phyloP scores from a whole-genome alignment of 2,113 vertebrate genomes.

The Myotis lucifugus region DNA sequence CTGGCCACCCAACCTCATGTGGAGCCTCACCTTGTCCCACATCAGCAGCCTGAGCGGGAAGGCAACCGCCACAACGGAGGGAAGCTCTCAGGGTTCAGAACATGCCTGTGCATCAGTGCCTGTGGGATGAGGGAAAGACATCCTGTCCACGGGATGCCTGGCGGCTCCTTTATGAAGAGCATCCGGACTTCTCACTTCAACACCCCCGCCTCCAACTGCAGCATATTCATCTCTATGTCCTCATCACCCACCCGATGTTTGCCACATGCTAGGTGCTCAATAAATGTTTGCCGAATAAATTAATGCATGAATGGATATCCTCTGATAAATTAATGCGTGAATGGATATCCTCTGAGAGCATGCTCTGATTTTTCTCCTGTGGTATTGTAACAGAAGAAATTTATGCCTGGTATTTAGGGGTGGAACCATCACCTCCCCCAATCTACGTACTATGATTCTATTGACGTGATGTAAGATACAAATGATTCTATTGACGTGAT shows the following conservation, averaged over 20 bases:
- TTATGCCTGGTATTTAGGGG: neutral
- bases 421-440: neutral
- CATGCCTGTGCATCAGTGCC: neutral
- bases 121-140: neutral
- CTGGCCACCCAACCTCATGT: neutral
- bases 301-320: neutral
- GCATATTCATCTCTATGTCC: neutral
- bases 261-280: neutral
- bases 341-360: neutral
- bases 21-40: neutral
- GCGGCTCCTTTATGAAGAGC: neutral
- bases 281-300: neutral
- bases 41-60: neutral
- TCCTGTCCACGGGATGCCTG: too few relatives aligned
- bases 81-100: neutral
- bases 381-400: neutral
- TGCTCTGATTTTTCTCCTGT: neutral
- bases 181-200: neutral
- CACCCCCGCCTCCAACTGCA: accelerated
- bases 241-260: neutral
- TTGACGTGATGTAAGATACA: neutral
- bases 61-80: too few relatives aligned
- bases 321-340: neutral
- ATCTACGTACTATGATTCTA: neutral
- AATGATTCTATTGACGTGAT: neutral